Conservation (phyloP, 2,888 invertebrate genomes). For the Blera fallax region DNA sequence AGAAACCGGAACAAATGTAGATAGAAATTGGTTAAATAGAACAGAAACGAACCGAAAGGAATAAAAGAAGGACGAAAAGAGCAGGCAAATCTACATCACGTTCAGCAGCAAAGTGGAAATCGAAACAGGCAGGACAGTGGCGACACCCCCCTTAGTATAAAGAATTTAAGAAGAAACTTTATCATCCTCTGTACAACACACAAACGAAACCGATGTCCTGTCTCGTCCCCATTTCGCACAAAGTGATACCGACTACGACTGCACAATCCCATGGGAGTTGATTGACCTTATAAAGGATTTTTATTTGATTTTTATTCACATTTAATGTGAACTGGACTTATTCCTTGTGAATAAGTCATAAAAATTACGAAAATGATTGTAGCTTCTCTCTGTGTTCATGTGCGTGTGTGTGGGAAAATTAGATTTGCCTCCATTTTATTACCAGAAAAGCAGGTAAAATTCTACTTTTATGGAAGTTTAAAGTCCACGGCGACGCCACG, state of each 20-base stretch:
- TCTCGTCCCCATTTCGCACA: neutral
- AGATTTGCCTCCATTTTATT: conserved; percentile 2
- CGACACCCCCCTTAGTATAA: neutral
- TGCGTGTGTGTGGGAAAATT: neutral
- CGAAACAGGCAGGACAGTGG: conserved; percentile 40
- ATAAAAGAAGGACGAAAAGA: conserved; percentile 12
- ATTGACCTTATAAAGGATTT: conserved; percentile 44
- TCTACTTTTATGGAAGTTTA: conserved; percentile 14
- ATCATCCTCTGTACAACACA: neutral
- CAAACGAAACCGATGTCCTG: neutral
- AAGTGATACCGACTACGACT: neutral
- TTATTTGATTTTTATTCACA: conserved; percentile 48
- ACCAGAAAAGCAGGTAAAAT: conserved; percentile 10
- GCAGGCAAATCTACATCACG: conserved; percentile 30
- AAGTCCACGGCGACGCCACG: neutral
- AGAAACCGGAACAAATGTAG: conserved; percentile 54
- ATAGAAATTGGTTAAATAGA: conserved; percentile 56
- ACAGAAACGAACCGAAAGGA: conserved; percentile 37
- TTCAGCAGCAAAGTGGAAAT: conserved; percentile 28
- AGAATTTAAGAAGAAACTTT: neutral
- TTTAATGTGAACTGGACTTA: conserved; percentile 23
- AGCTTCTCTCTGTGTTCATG: neutral
- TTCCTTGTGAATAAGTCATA: conserved; percentile 9
- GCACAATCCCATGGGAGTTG: conserved; percentile 32
- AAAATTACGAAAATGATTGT: neutral